Evolutionary conservation across 2,797 vertebrate species (phyloP).

Genomic region (Basileuterus tristriatus): DNA sequence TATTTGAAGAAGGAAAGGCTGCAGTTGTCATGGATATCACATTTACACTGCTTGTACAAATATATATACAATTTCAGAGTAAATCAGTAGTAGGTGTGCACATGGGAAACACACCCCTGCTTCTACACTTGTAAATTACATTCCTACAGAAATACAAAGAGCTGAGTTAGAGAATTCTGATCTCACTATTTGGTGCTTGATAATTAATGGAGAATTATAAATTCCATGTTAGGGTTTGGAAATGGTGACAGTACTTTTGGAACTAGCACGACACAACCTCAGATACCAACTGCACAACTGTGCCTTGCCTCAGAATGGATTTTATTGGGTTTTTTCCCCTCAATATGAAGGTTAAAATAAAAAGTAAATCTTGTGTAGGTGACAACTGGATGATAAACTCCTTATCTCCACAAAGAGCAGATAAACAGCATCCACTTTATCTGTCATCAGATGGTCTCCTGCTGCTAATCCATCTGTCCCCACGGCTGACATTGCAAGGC

Average conservation of each 20-base stretch:
- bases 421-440: background rate
- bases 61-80: background rate
- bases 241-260: background rate
- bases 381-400: background rate
- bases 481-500: background rate
- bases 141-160: background rate
- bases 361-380: background rate
- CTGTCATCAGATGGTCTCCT: background rate
- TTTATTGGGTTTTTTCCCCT: fast-evolving
- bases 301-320: background rate
- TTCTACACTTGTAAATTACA: background rate
- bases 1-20: background rate
- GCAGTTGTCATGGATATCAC: background rate
- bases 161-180: background rate
- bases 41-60: background rate
- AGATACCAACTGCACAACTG: background rate
- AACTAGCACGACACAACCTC: background rate
- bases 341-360: background rate
- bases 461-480: slow-evolving; percentile 24
- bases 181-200: background rate
- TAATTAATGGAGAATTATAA: background rate
- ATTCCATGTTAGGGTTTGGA: background rate
- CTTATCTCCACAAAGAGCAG: background rate
- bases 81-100: background rate
- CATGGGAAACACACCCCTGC: background rate